Evolutionary conservation across 2,797 vertebrate species (phyloP).

Genomic region (Melanotaenia maccullochi): DNA sequence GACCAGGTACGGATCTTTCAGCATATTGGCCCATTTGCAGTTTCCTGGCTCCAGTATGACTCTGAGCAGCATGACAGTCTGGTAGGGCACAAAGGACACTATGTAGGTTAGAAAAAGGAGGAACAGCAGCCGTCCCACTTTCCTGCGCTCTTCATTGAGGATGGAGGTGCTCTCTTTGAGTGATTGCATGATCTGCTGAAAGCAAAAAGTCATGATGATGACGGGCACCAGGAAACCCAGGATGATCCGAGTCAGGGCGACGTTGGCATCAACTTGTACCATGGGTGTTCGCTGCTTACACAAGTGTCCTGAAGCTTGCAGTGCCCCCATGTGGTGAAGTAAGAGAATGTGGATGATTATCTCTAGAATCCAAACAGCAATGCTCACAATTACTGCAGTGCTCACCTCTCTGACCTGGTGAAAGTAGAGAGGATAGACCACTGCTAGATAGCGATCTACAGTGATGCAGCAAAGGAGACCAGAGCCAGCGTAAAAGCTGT

Average conservation of each 20-base stretch:
- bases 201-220: constrained; percentile 67
- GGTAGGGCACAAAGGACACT: constrained; percentile 64
- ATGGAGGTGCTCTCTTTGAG: constrained; percentile 52
- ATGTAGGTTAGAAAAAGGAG: constrained; percentile 63
- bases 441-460: constrained; percentile 62
- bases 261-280: not conserved
- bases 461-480: constrained; percentile 75
- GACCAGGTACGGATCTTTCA: constrained; percentile 59
- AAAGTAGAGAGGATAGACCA: constrained; percentile 67
- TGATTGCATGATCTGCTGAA: constrained; percentile 53
- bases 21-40: constrained; percentile 26
- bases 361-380: constrained; percentile 57
- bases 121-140: constrained; percentile 58
- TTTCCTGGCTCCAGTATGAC: constrained; percentile 38
- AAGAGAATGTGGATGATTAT: constrained; percentile 43
- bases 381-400: constrained; percentile 44
- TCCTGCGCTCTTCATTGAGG: constrained; percentile 47
- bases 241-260: constrained; percentile 18
- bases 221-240: constrained; percentile 61
- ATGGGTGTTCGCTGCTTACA: constrained; percentile 39
- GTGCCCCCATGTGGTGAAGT: constrained; percentile 51
- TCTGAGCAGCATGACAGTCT: constrained; percentile 68
- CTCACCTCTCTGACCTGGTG: constrained; percentile 45
- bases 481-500: constrained; percentile 74
- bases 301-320: constrained; percentile 26